Evolutionary conservation across 1,140 invertebrate species (phyloP).

Genomic region (Procambarus clarkii): DNA sequence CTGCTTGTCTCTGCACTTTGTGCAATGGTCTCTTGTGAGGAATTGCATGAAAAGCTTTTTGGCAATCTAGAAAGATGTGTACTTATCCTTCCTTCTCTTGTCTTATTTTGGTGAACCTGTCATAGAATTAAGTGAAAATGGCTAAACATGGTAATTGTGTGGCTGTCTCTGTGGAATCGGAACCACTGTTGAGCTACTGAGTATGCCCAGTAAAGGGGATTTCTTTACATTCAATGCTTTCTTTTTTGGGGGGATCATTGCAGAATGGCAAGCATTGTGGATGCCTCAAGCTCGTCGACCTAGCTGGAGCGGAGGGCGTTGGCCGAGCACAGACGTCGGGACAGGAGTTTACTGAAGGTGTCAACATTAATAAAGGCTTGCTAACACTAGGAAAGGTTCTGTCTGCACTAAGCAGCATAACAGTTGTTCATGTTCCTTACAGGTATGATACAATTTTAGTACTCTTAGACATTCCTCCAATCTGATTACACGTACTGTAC

Average conservation of each 20-base stretch:
- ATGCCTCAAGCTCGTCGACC: slow-evolving; percentile 84
- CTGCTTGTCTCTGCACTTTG: too few species aligned
- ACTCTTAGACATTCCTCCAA: too few species aligned
- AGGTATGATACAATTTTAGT: slow-evolving; percentile 36
- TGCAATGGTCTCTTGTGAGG: too few species aligned
- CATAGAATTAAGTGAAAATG: too few species aligned
- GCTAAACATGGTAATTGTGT: not conserved
- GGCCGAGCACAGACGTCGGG: slow-evolving; percentile 76
- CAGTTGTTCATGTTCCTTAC: slow-evolving; percentile 43
- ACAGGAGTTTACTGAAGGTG: slow-evolving; percentile 58
- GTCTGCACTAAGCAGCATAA: slow-evolving; percentile 47
- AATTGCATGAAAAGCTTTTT: too few species aligned
- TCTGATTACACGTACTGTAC: too few species aligned
- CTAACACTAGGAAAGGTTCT: slow-evolving; percentile 63
- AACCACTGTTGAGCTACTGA: too few species aligned
- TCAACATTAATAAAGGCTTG: slow-evolving; percentile 66
- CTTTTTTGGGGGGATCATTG: not conserved
- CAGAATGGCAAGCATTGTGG: not conserved
- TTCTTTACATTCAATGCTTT: not conserved
- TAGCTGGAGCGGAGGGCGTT: slow-evolving; percentile 98
- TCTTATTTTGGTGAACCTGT: too few species aligned
- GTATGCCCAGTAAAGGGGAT: not conserved
- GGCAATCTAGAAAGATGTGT: too few species aligned
- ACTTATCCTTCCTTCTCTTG: too few species aligned
- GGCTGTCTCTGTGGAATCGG: not conserved